These are phyloP conservation scores for Pterostichus niger DNA, from an alignment of 2,888 invertebrate species.

Conservation along the genomic window DNA sequence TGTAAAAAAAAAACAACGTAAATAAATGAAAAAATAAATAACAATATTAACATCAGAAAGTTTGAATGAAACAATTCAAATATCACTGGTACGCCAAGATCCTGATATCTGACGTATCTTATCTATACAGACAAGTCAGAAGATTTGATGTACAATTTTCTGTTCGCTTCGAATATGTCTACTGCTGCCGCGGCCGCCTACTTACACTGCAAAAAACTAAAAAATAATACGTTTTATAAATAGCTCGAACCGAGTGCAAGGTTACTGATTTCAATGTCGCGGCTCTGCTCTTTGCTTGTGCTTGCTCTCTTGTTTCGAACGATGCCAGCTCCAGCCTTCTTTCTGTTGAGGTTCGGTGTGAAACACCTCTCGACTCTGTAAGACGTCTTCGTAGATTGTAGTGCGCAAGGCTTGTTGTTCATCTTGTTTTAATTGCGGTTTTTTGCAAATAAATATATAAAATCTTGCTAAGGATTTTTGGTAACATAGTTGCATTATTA, in stretches of 20 bases:
- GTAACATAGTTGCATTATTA: no score
- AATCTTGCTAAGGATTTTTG: no score
- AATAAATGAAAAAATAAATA: no score
- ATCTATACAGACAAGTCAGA: constrained; percentile 1
- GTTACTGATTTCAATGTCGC: constrained; percentile 70
- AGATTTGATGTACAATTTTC: constrained; percentile 50
- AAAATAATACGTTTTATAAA: constrained; percentile 63
- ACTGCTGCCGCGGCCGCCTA: constrained; percentile 50
- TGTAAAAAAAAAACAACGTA: no score
- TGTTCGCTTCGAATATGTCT: constrained; percentile 10
- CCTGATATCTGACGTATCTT: no score
- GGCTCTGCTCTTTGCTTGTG: constrained; percentile 12
- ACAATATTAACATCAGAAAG: no score
- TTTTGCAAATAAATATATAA: not conserved
- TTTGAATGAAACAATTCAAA: no score
- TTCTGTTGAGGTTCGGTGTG: not conserved
- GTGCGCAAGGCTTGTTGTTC: constrained; percentile 10
- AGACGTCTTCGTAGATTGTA: not conserved
- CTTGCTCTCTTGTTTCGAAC: constrained; percentile 10
- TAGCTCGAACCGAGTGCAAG: constrained; percentile 69
- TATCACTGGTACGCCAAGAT: no score
- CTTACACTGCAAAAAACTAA: constrained; percentile 58
- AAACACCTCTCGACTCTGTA: constrained; percentile 24
- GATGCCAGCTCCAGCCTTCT: not conserved
- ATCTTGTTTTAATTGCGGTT: not conserved